phyloP scores from a whole-genome alignment of 2,113 vertebrate species.

The Arothron firmamentum region DNA sequence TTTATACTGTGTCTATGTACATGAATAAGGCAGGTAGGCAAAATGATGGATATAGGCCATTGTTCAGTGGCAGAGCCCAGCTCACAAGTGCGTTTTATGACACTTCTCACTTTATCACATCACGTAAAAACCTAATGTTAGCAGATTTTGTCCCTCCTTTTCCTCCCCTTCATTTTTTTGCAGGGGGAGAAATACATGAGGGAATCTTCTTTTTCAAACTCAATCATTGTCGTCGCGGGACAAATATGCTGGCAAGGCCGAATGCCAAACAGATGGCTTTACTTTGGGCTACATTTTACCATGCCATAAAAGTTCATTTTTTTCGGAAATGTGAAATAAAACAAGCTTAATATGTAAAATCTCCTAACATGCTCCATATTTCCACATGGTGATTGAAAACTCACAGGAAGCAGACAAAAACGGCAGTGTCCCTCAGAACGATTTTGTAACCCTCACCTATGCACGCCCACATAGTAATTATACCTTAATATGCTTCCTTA shows the following conservation, averaged over 20 bases:
- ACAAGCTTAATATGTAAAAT: conserved; percentile 64
- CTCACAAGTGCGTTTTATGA: conserved; percentile 11
- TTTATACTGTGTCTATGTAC: too few relatives aligned
- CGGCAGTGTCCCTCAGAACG: conserved; percentile 49
- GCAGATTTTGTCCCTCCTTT: conserved; percentile 5
- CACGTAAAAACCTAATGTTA: conserved; percentile 31
- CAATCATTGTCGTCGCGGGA: conserved; percentile 66
- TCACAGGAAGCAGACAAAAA: conserved; percentile 52
- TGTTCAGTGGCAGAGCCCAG: too few relatives aligned
- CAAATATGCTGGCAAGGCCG: conserved; percentile 54
- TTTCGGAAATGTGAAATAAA: conserved; percentile 74
- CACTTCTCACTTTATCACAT: conserved; percentile 45
- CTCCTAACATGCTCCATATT: conserved; percentile 62
- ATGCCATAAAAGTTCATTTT: conserved; percentile 66
- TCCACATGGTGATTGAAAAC: conserved; percentile 56
- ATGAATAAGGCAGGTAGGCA: too few relatives aligned
- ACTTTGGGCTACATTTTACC: conserved; percentile 67
- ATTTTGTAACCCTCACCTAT: conserved; percentile 60
- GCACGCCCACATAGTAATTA: conserved; percentile 60
- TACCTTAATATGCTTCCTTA: conserved; percentile 71
- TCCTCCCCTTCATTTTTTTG: conserved; percentile 7
- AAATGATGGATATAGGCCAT: too few relatives aligned
- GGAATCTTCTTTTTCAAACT: conserved; percentile 46
- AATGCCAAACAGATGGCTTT: conserved; percentile 76
- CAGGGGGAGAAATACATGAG: conserved; percentile 9